Evolutionary conservation across 2,888 invertebrate species (phyloP).

Genomic region (Synergus umbraculus): DNA sequence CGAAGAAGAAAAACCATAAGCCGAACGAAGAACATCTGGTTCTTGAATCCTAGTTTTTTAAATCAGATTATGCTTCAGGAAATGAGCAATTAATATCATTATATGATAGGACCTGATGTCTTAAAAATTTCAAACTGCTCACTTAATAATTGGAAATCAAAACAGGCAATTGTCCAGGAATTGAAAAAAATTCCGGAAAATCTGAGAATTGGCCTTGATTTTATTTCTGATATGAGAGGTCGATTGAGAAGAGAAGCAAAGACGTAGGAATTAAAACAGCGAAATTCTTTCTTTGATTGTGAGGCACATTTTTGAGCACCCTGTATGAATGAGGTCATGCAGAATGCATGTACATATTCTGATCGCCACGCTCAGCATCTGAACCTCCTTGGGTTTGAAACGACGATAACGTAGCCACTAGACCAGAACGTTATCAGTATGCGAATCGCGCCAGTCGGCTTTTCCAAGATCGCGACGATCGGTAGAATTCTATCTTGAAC

Average conservation of each 20-base stretch:
- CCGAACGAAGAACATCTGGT: background rate
- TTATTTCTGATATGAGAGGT: too few relatives aligned
- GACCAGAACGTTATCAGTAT: conserved; percentile 54
- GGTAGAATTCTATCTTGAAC: conserved; percentile 22
- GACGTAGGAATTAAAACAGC: background rate
- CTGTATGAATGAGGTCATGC: conserved; percentile 2
- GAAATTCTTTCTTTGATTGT: background rate
- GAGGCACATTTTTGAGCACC: background rate
- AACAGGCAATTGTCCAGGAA: too few relatives aligned
- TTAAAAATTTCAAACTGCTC: too few relatives aligned
- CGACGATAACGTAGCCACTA: conserved; percentile 48
- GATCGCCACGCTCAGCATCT: conserved; percentile 20
- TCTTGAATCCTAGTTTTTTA: background rate
- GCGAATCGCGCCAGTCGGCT: conserved; percentile 48
- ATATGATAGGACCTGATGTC: too few relatives aligned
- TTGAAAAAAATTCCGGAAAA: too few relatives aligned
- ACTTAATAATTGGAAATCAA: too few relatives aligned
- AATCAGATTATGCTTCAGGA: background rate
- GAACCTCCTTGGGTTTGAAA: conserved; percentile 54
- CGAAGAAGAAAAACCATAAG: background rate
- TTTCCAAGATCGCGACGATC: conserved; percentile 44
- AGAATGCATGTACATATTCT: background rate
- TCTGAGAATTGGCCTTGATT: too few relatives aligned
- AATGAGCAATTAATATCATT: background rate
- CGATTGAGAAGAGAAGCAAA: background rate